phyloP scores from a whole-genome alignment of 2,888 invertebrate genomes.

The Andrena marginata region DNA sequence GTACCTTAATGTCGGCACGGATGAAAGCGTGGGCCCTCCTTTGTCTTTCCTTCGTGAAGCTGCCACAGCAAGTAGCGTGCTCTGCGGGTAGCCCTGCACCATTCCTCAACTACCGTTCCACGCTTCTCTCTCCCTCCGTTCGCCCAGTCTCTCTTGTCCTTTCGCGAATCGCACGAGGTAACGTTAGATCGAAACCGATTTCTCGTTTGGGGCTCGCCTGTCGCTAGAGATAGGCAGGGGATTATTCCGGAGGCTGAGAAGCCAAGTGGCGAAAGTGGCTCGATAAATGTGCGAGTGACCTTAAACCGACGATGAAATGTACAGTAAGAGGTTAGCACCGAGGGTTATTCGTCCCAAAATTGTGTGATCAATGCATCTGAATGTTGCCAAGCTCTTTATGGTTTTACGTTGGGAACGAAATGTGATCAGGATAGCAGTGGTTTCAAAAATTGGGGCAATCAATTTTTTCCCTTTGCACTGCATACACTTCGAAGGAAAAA shows the following conservation, averaged over 20 bases:
- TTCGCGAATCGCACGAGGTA: slow-evolving; percentile 62
- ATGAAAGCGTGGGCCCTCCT: slow-evolving; percentile 81
- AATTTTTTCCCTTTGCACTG: background rate
- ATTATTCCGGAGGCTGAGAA: background rate
- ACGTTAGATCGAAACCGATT: slow-evolving; percentile 36
- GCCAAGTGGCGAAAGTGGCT: background rate
- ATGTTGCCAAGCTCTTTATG: no score
- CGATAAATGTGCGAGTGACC: background rate
- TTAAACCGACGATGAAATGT: background rate
- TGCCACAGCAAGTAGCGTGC: slow-evolving; percentile 81
- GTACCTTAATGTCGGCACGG: slow-evolving; percentile 84
- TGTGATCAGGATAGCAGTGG: no score
- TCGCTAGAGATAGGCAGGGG: background rate
- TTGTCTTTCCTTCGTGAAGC: slow-evolving; percentile 74
- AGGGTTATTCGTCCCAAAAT: no score
- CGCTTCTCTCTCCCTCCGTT: slow-evolving; percentile 52
- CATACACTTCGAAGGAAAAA: background rate
- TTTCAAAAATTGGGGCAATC: no score
- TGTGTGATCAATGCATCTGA: no score
- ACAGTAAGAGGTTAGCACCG: background rate
- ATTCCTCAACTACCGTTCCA: slow-evolving; percentile 75
- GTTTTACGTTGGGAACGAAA: no score
- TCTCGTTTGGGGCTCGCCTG: background rate
- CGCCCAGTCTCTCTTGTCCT: slow-evolving; percentile 36
- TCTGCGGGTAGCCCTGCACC: slow-evolving; percentile 82